Evolutionary conservation across 2,888 invertebrate species (phyloP).

Genomic region (Lasius fuliginosus): DNA sequence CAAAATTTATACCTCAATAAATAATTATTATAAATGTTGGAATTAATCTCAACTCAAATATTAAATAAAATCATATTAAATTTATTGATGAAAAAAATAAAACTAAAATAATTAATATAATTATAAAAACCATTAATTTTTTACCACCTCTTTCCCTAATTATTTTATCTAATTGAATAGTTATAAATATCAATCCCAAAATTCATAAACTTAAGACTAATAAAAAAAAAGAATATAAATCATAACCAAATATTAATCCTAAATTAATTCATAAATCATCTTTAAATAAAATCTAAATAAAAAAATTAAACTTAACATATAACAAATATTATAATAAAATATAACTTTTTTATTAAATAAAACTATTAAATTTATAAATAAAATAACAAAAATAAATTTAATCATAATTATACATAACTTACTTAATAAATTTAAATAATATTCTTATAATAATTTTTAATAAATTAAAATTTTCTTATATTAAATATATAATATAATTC

Average conservation of each 20-base stretch:
- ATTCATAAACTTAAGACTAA: constrained; percentile 65
- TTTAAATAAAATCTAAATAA: constrained; percentile 87
- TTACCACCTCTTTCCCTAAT: constrained; percentile 77
- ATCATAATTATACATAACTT: background rate
- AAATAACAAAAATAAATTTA: constrained; percentile 87
- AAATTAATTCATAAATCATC: constrained; percentile 87
- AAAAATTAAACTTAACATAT: constrained; percentile 86
- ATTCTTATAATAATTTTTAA: background rate
- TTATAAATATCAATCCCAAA: constrained; percentile 85
- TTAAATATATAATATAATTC: background rate
- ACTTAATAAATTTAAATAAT: too few relatives aligned
- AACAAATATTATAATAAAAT: constrained; percentile 75
- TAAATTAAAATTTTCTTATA: background rate
- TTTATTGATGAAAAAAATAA: constrained; percentile 86
- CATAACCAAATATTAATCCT: constrained; percentile 67
- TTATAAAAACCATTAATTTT: constrained; percentile 88
- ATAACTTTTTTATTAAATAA: constrained; percentile 83
- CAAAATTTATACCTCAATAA: constrained; percentile 90
- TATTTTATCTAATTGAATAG: background rate
- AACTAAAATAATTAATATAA: constrained; percentile 56
- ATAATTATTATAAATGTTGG: constrained; percentile 89
- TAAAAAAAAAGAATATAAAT: constrained; percentile 54
- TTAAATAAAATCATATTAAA: constrained; percentile 90
- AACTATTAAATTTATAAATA: constrained; percentile 88
- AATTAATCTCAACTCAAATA: constrained; percentile 91